Conservation (phyloP, 64 coral and sea anemone species). For the Montipora capricornis region DNA sequence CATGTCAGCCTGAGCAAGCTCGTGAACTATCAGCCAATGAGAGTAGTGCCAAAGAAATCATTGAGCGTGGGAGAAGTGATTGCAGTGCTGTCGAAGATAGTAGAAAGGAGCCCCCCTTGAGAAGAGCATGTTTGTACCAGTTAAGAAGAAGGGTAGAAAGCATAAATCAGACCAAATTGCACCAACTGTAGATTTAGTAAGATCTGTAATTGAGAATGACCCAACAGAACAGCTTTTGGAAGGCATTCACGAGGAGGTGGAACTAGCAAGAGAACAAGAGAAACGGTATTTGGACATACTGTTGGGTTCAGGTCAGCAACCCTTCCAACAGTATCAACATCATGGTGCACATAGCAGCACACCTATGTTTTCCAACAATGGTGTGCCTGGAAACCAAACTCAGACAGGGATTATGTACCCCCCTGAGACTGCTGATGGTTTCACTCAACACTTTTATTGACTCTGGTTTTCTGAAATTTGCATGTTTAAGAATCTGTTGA, state of each 20-base stretch:
- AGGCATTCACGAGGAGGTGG: slow-evolving; percentile 41
- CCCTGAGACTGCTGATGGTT: slow-evolving; percentile 32
- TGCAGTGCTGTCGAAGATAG: neutral
- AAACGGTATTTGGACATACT: slow-evolving; percentile 50
- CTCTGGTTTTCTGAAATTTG: too few species aligned
- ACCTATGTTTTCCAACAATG: slow-evolving; percentile 57
- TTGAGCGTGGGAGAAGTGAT: neutral
- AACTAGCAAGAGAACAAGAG: slow-evolving; percentile 52
- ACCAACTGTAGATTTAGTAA: slow-evolving; percentile 46
- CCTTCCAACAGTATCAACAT: slow-evolving; percentile 42
- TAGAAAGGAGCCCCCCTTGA: neutral
- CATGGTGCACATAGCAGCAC: slow-evolving; percentile 52
- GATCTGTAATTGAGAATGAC: slow-evolving; percentile 48
- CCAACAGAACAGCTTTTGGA: slow-evolving; percentile 50
- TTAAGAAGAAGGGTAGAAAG: slow-evolving; percentile 56
- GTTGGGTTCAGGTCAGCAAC: slow-evolving; percentile 52
- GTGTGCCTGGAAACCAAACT: slow-evolving; percentile 49
- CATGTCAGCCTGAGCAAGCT: neutral
- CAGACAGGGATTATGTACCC: slow-evolving; percentile 50
- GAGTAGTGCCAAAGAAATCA: neutral
- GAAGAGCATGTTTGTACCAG: slow-evolving; percentile 55
- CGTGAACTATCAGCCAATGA: neutral
- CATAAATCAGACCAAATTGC: slow-evolving; percentile 49
- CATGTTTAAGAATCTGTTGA: too few species aligned
- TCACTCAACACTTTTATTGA: slow-evolving; percentile 43